phyloP scores from a whole-genome alignment of 2,113 vertebrate species.

The Erythrolamprus reginae region DNA sequence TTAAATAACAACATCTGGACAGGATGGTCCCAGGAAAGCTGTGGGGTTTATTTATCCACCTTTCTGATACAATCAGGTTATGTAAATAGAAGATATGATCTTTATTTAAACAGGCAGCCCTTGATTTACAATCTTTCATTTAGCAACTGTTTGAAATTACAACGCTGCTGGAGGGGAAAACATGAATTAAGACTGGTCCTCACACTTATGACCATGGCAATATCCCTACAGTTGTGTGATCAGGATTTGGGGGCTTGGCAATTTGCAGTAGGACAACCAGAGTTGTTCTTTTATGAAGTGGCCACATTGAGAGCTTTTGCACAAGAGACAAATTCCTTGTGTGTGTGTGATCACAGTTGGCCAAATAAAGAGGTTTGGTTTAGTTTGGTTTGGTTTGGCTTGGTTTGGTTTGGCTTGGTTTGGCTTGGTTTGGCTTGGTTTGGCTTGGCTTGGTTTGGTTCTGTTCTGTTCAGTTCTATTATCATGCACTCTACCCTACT shows the following conservation, averaged over 20 bases:
- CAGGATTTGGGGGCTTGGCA: not conserved
- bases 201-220: no score
- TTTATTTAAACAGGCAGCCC: not conserved
- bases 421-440: no score
- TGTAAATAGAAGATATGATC: no score
- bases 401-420: no score
- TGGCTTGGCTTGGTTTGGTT: no score
- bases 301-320: not conserved
- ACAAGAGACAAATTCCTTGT: not conserved
- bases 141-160: not conserved
- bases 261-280: not conserved
- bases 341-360: not conserved
- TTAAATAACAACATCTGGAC: slow-evolving; percentile 62
- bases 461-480: no score
- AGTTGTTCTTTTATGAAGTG: not conserved
- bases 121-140: not conserved
- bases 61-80: not conserved
- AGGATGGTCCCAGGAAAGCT: slow-evolving; percentile 55
- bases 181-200: no score
- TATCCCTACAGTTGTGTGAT: not conserved
- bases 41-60: not conserved
- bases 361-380: not conserved
- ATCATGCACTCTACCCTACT: no score
- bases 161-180: rapidly evolving
- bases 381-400: no score